phyloP scores from a whole-genome alignment of 2,797 vertebrate species.

The Amniataba percoides region DNA sequence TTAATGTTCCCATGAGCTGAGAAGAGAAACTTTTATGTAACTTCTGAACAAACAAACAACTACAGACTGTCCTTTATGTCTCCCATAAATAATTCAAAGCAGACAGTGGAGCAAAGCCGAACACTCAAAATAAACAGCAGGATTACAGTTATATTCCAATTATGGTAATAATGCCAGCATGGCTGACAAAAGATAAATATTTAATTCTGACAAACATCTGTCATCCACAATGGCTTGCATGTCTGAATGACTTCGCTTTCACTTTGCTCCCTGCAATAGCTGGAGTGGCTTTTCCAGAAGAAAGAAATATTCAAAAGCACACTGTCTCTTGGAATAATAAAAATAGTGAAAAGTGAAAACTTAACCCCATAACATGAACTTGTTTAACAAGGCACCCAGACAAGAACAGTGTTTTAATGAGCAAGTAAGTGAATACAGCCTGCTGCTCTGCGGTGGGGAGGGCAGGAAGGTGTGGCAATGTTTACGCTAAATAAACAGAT shows the following conservation, averaged over 20 bases:
- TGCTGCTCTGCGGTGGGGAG: neutral
- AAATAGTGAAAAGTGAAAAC: neutral
- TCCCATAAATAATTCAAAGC: slow-evolving; percentile 26
- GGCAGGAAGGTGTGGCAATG: neutral
- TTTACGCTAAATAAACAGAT: neutral
- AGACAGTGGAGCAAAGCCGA: slow-evolving; percentile 7
- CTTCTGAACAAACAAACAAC: slow-evolving; percentile 23
- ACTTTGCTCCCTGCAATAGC: neutral
- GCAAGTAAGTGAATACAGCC: neutral
- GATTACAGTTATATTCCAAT: neutral
- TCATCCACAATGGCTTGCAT: neutral
- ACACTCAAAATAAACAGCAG: slow-evolving; percentile 27
- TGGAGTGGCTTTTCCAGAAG: neutral
- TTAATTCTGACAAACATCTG: slow-evolving; percentile 15
- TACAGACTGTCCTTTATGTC: slow-evolving; percentile 1
- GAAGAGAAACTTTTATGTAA: slow-evolving; percentile 18
- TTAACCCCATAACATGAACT: neutral
- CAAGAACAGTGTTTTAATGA: neutral
- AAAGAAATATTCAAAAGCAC: neutral
- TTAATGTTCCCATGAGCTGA: slow-evolving; percentile 20
- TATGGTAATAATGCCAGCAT: neutral
- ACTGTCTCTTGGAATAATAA: neutral
- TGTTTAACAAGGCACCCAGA: neutral
- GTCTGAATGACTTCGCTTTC: neutral
- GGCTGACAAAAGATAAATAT: slow-evolving; percentile 6